These are phyloP conservation scores for Xiphorhynchus erythropygius DNA, from an alignment of 2,797 vertebrate species.

Conservation along the genomic window DNA sequence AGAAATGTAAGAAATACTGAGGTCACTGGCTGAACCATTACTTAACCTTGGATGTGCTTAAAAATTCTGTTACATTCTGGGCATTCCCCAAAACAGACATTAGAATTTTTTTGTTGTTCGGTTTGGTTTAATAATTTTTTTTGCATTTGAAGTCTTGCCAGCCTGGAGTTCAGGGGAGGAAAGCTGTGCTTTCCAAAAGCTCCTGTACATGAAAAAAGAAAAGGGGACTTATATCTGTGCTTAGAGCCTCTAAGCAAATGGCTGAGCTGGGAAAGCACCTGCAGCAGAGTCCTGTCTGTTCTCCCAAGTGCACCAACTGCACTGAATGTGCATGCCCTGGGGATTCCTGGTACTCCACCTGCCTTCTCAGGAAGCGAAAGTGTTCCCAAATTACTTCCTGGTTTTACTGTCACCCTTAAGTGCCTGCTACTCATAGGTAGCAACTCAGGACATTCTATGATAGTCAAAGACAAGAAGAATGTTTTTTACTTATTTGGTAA, in stretches of 20 bases:
- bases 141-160: background rate
- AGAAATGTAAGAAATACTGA: background rate
- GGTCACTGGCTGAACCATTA: background rate
- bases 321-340: fast-evolving
- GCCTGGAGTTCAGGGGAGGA: background rate
- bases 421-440: background rate
- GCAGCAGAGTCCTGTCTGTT: background rate
- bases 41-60: background rate
- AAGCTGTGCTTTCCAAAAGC: background rate
- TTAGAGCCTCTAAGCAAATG: background rate
- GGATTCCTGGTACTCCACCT: too few species aligned
- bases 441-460: background rate
- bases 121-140: background rate
- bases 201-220: background rate
- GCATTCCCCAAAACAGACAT: background rate
- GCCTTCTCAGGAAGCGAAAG: background rate
- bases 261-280: background rate
- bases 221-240: background rate
- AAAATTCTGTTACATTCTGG: background rate
- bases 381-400: background rate
- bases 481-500: background rate
- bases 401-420: background rate
- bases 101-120: background rate
- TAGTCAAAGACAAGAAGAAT: background rate
- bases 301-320: background rate